phyloP scores from a whole-genome alignment of 2,113 vertebrate genomes.

The Eira barbara region DNA sequence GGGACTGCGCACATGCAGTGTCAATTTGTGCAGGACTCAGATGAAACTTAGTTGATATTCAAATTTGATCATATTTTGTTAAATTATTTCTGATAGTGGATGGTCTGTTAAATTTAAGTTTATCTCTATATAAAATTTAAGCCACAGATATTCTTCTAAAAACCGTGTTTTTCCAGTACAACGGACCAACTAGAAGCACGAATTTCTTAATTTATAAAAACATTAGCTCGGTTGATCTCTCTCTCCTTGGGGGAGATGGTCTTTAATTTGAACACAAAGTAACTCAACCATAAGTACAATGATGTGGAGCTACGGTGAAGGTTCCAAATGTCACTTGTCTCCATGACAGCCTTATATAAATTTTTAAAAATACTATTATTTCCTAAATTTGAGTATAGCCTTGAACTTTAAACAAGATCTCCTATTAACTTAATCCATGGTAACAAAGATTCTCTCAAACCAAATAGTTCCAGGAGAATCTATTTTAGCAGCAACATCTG shows the following conservation, averaged over 20 bases:
- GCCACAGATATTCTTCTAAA: neutral
- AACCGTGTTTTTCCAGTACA: neutral
- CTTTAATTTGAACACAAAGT: neutral
- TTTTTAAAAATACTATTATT: slow-evolving; percentile 29
- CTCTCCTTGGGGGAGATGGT: neutral
- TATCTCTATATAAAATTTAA: neutral
- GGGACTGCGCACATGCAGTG: neutral
- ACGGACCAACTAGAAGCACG: neutral
- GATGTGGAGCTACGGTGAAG: neutral
- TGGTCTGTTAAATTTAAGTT: neutral
- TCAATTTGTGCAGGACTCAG: neutral
- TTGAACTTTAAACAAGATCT: slow-evolving; percentile 54
- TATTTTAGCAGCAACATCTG: slow-evolving; percentile 78
- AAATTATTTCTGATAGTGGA: neutral
- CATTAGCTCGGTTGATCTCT: neutral
- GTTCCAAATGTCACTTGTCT: neutral
- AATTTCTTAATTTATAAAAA: slow-evolving; percentile 41
- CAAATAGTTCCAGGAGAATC: slow-evolving; percentile 68
- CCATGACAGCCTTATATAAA: neutral
- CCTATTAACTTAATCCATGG: slow-evolving; percentile 62
- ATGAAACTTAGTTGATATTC: neutral
- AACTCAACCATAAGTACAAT: neutral
- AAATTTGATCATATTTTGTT: neutral
- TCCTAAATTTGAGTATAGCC: slow-evolving; percentile 12
- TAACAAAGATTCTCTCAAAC: slow-evolving; percentile 66